These are phyloP conservation scores for Microcebus tavaratra DNA, from an alignment of 2,113 vertebrate genomes.

Conservation along the genomic window DNA sequence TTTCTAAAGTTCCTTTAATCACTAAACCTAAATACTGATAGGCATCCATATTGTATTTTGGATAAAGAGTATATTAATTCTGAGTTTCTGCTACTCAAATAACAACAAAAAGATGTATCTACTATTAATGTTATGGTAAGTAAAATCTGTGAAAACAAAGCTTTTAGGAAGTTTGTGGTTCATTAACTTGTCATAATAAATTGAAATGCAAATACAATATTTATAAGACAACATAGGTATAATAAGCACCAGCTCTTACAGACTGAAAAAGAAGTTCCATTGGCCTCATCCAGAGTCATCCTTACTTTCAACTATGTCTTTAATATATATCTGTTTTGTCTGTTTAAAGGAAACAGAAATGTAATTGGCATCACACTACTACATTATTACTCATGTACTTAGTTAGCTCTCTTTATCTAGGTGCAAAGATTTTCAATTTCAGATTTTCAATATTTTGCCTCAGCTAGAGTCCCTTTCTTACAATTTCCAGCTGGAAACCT, in stretches of 20 bases:
- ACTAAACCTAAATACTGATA: background rate
- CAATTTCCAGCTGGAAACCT: slow-evolving; percentile 66
- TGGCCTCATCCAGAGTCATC: background rate
- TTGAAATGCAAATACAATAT: background rate
- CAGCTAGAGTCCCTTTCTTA: slow-evolving; percentile 66
- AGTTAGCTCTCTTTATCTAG: slow-evolving; percentile 33
- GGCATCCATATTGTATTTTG: background rate
- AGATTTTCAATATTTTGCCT: slow-evolving; percentile 68
- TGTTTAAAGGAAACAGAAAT: background rate
- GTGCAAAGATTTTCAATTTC: slow-evolving; percentile 59
- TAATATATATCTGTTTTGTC: background rate
- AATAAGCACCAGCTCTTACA: background rate
- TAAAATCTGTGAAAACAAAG: background rate
- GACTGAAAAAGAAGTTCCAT: background rate
- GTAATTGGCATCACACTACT: too few relatives aligned
- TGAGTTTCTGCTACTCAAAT: slow-evolving; percentile 15
- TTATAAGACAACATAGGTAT: background rate
- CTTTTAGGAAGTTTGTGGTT: accelerated
- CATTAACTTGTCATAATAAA: background rate
- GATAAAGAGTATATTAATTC: background rate
- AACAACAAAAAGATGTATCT: background rate
- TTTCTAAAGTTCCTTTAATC: background rate
- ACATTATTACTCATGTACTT: too few relatives aligned
- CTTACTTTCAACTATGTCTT: background rate
- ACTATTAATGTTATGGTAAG: background rate